Percentiles rank a stretch among this genome's conserved stretches.
phyloP scores from a whole-genome alignment of 2,797 vertebrate genomes.

The Huso huso region DNA sequence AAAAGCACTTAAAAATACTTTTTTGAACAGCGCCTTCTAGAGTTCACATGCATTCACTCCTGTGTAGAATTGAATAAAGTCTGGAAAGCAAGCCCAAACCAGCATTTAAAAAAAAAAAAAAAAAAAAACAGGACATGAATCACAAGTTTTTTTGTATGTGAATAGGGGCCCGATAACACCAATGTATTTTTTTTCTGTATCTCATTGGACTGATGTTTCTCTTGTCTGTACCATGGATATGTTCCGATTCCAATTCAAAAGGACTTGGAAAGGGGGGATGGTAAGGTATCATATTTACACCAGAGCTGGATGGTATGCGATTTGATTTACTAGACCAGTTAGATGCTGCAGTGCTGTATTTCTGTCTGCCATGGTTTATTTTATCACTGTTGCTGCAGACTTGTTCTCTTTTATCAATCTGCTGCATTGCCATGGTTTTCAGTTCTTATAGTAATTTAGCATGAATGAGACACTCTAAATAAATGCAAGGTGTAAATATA shows the following conservation, averaged over 20 bases:
- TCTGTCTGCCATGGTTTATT: background rate
- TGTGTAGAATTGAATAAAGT: too few relatives aligned
- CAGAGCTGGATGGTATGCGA: background rate
- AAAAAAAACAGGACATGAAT: too few relatives aligned
- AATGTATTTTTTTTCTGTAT: background rate
- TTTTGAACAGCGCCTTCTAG: too few relatives aligned
- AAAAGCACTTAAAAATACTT: too few relatives aligned
- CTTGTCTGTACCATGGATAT: background rate
- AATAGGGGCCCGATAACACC: background rate
- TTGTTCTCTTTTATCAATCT: slow-evolving; percentile 1
- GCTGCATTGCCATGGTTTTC: background rate
- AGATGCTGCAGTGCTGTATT: background rate
- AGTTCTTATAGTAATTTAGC: background rate
- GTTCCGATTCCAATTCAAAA: too few relatives aligned
- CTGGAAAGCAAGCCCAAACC: too few relatives aligned
- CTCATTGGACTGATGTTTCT: slow-evolving; percentile 1
- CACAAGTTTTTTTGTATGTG: background rate
- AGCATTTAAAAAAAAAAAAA: too few relatives aligned
- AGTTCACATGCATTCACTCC: too few relatives aligned
- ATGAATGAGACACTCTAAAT: background rate
- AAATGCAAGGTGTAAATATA: background rate
- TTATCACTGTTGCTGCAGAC: background rate
- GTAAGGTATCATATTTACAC: background rate
- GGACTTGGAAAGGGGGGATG: too few relatives aligned
- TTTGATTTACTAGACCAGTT: background rate